phyloP scores from a whole-genome alignment of 2,797 vertebrate species.

The Chiropotes sagulatus region DNA sequence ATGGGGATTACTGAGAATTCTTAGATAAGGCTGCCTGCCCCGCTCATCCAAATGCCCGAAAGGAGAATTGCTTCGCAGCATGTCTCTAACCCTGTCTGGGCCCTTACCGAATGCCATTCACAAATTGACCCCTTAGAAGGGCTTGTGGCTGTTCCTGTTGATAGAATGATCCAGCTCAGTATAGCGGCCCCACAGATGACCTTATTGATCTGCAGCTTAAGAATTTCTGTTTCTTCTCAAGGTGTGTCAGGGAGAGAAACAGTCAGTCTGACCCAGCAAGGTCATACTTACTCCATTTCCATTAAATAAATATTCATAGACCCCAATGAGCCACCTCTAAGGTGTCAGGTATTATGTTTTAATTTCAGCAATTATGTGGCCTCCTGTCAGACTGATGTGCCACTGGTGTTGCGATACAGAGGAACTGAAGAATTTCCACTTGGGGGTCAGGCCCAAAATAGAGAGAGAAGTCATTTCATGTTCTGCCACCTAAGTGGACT shows the following conservation, averaged over 20 bases:
- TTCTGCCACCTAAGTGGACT: background rate
- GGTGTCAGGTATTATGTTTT: slow-evolving; percentile 59
- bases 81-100: background rate
- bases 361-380: slow-evolving; percentile 64
- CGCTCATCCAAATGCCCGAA: background rate
- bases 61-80: background rate
- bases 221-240: slow-evolving; percentile 50
- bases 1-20: accelerated
- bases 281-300: slow-evolving; percentile 6
- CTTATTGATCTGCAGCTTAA: slow-evolving; percentile 46
- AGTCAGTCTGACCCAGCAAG: slow-evolving; percentile 10
- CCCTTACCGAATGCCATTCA: background rate
- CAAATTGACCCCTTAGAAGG: background rate
- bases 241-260: slow-evolving; percentile 60
- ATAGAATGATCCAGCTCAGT: background rate
- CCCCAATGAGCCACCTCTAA: background rate
- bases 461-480: background rate
- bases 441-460: slow-evolving; percentile 38
- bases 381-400: slow-evolving; percentile 51
- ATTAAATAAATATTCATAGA: slow-evolving; percentile 63
- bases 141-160: background rate
- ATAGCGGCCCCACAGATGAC: background rate
- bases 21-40: too few relatives aligned
- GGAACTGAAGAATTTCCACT: slow-evolving; percentile 33
- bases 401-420: background rate